Percentiles rank a stretch among this genome's conserved stretches.
phyloP scores from a whole-genome alignment of 2,888 invertebrate species.

The Apeira syringaria region DNA sequence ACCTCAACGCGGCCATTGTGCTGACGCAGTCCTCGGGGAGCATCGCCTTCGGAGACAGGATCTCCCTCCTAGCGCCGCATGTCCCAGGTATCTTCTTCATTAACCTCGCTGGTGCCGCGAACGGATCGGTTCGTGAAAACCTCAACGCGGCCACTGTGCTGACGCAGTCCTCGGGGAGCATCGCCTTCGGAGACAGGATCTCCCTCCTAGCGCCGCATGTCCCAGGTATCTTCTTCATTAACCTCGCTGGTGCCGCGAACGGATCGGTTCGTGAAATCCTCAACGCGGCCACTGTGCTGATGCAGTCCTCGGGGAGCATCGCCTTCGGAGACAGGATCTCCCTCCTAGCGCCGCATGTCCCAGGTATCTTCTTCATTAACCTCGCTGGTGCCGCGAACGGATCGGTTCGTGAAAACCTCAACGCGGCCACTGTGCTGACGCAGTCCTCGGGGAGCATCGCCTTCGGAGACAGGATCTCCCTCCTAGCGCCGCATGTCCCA shows the following conservation, averaged over 20 bases:
- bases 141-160: conserved; percentile 56
- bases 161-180: conserved; percentile 61
- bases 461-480: conserved; percentile 64
- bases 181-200: conserved; percentile 64
- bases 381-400: no score
- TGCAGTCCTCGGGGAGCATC: conserved; percentile 61
- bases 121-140: no score
- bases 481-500: conserved; percentile 67
- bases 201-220: conserved; percentile 66
- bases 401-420: no score
- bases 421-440: conserved; percentile 57
- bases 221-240: no score
- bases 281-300: conserved; percentile 55
- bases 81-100: conserved; percentile 68
- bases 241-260: no score
- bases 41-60: conserved; percentile 62
- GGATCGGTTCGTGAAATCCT: no score
- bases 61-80: conserved; percentile 66
- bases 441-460: conserved; percentile 58
- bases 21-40: conserved; percentile 63
- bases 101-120: no score
- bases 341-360: conserved; percentile 64
- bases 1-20: conserved; percentile 56
- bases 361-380: no score
- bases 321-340: conserved; percentile 64